phyloP scores from a whole-genome alignment of 1,140 invertebrate species.

The Theocolax elegans region DNA sequence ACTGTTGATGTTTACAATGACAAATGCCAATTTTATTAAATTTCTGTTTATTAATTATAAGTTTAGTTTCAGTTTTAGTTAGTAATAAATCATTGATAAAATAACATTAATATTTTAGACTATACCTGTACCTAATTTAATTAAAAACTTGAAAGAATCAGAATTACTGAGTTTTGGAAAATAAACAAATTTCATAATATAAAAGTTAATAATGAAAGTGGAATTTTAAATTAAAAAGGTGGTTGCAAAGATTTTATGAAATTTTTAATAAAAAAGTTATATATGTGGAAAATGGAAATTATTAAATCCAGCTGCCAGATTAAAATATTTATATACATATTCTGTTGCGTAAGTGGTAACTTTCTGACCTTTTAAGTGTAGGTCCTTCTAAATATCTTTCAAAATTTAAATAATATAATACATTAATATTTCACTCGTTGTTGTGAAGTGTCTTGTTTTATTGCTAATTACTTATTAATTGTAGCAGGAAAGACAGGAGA shows the following conservation, averaged over 20 bases:
- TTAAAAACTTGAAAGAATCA: no score
- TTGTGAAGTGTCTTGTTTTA: constrained; percentile 24
- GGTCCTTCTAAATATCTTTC: not conserved
- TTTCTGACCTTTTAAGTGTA: not conserved
- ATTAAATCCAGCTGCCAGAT: constrained; percentile 28
- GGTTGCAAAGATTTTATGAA: constrained; percentile 7
- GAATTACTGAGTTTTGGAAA: not conserved
- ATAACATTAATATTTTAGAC: no score
- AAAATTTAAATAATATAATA: constrained; percentile 27
- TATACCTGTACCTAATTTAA: no score
- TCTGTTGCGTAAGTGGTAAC: not conserved
- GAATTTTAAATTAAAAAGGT: no score
- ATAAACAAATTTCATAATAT: not conserved
- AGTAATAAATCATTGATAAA: not conserved
- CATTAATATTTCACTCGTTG: constrained; percentile 2
- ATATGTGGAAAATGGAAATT: not conserved
- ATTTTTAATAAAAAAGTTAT: constrained; percentile 23
- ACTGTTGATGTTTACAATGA: constrained; percentile 17
- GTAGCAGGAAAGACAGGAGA: constrained; percentile 15
- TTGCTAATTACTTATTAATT: constrained; percentile 15
- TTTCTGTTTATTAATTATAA: not conserved
- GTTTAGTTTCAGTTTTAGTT: not conserved
- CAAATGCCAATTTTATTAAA: constrained; percentile 13
- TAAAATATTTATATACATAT: constrained; percentile 27
- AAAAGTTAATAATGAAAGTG: no score